Evolutionary conservation across 2,888 invertebrate species (phyloP), one percentile per base, ranked within the genome.

Genomic region (Drosophila heteroneura): DNA sequence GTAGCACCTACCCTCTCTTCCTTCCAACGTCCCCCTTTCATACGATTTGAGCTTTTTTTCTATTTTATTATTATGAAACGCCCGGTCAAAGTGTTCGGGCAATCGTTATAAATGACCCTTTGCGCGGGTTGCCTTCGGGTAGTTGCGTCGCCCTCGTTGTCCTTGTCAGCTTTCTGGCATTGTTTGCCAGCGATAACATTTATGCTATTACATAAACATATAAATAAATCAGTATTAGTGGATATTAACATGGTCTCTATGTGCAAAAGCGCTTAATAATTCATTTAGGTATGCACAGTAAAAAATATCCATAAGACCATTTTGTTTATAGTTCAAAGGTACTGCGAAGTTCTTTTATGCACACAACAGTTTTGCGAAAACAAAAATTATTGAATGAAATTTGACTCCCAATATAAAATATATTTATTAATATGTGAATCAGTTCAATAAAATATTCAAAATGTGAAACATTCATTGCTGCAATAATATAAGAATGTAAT

Each of bases 101-200:
- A 74, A 81, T 88, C 91, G 78, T 88, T 91, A 91, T 88, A 88
- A 88, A 88, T 88, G 91, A 90, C 91, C 91, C 75, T 84, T 87
- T 77, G 83, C 69, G 62, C 63, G 71, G 69, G 71, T 44, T 63
- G 63, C 56, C 58, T 69, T 71, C 52, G 66, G 51, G 62, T 69
- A 74, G 78, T 74, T 84, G 51, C 58, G 30, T 62, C 54, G 51
- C 62, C 56, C 63, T 64, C 47, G 66, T 47, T 70, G 72, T 69
- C 60, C 65, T 70, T 57, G 63, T 67, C 69, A 70, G 69, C 69
- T 68, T 74, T 70, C 35, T 69, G 69, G 74, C 74, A 74, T 84
- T 87, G 89, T 90, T 76, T 70, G 78, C 74, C 54, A 70, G 79
- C 88, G 87, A 88, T 88, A 88, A 85, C 88, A 91, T 89, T 91